These are phyloP conservation scores for Lycocerus yunnanus DNA, from an alignment of 2,888 invertebrate genomes.

Conservation along the genomic window DNA sequence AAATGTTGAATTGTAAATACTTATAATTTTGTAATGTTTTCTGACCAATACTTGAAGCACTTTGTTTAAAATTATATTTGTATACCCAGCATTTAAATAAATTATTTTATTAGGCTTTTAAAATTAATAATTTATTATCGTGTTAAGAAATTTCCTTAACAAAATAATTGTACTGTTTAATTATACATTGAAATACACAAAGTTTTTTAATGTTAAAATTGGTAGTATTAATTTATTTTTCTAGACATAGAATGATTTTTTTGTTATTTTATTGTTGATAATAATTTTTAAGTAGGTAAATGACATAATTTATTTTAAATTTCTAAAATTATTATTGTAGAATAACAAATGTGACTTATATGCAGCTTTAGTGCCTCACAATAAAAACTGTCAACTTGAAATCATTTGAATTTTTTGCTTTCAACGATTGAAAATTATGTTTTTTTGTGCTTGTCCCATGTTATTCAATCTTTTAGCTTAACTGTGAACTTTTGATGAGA, in stretches of 20 bases:
- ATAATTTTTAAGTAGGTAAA: slow-evolving; percentile 4
- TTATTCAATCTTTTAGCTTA: neutral
- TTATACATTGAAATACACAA: neutral
- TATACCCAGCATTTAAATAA: neutral
- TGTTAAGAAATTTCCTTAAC: neutral
- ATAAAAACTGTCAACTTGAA: neutral
- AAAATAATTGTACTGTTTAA: slow-evolving; percentile 1
- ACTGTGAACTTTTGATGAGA: neutral
- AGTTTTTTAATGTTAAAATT: neutral
- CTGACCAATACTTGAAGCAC: neutral
- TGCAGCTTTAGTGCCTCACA: slow-evolving; percentile 10
- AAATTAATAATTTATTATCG: neutral
- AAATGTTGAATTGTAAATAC: neutral
- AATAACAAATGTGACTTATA: slow-evolving; percentile 2
- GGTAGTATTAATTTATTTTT: neutral
- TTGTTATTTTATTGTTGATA: neutral
- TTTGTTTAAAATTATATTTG: neutral
- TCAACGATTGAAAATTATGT: neutral
- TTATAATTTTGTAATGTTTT: neutral
- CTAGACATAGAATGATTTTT: neutral
- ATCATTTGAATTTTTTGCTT: neutral
- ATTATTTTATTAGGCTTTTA: neutral
- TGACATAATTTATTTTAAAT: neutral
- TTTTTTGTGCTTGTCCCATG: neutral
- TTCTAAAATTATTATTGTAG: neutral